phyloP scores from a whole-genome alignment of 2,113 vertebrate species.

The Lichenostomus cassidix region DNA sequence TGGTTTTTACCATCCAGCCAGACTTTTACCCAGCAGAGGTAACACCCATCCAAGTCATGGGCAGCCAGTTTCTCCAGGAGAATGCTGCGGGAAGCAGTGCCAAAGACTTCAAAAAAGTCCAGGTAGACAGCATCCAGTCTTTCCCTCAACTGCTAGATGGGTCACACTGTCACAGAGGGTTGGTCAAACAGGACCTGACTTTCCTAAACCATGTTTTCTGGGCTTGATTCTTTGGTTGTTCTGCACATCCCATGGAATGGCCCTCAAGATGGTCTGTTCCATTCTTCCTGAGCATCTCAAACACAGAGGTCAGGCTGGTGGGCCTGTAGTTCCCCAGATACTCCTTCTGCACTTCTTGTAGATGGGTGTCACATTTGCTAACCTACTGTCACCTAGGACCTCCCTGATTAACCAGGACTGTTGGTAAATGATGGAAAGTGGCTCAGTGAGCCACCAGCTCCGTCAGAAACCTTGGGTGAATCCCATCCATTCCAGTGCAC shows the following conservation, averaged over 20 bases:
- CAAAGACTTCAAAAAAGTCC: neutral
- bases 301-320: neutral
- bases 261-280: neutral
- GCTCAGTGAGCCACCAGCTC: neutral
- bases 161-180: neutral
- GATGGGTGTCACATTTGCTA: neutral
- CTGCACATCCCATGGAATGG: accelerated
- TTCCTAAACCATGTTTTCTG: neutral
- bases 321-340: neutral
- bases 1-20: neutral
- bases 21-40: neutral
- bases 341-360: neutral
- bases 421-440: neutral
- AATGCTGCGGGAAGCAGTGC: neutral
- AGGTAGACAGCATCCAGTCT: neutral
- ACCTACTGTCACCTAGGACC: neutral
- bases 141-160: neutral
- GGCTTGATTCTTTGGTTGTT: neutral
- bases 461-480: neutral
- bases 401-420: neutral
- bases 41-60: neutral
- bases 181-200: neutral
- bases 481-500: neutral
- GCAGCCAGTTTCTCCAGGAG: neutral
- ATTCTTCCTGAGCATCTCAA: neutral